Conservation (phyloP, 2,113 vertebrate species). For the Gadus chalcogrammus region DNA sequence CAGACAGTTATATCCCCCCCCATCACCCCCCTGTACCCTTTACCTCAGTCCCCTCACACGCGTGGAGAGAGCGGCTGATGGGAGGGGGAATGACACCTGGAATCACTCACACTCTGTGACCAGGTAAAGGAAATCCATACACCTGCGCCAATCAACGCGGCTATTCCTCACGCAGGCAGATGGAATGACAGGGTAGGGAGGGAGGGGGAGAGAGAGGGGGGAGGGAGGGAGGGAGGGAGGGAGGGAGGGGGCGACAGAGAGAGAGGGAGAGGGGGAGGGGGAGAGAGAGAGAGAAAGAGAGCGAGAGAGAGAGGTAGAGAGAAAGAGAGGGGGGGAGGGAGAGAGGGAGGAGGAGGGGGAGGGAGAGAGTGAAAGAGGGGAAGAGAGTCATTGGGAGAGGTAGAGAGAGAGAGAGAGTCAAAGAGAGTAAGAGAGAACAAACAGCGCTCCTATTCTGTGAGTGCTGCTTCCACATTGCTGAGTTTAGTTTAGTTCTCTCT, state of each 20-base stretch:
- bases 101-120: not conserved
- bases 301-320: no score
- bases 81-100: not conserved
- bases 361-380: no score
- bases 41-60: no score
- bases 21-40: not conserved
- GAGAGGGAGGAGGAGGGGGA: no score
- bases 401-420: no score
- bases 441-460: not conserved
- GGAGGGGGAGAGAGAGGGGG: slow-evolving; percentile 41
- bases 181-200: slow-evolving; percentile 42
- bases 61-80: not conserved
- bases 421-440: no score
- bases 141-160: no score
- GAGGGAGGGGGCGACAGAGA: slow-evolving; percentile 5
- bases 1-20: not conserved
- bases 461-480: slow-evolving; percentile 17
- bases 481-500: slow-evolving; percentile 29
- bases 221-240: not conserved
- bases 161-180: slow-evolving; percentile 9
- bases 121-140: no score
- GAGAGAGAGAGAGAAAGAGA: no score
- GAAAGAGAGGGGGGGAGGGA: no score
- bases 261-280: not conserved
- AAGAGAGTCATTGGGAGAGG: no score